Percentiles rank a stretch among this genome's conserved stretches.
phyloP scores from a whole-genome alignment of 2,888 invertebrate species.

The Drosophila atripex region DNA sequence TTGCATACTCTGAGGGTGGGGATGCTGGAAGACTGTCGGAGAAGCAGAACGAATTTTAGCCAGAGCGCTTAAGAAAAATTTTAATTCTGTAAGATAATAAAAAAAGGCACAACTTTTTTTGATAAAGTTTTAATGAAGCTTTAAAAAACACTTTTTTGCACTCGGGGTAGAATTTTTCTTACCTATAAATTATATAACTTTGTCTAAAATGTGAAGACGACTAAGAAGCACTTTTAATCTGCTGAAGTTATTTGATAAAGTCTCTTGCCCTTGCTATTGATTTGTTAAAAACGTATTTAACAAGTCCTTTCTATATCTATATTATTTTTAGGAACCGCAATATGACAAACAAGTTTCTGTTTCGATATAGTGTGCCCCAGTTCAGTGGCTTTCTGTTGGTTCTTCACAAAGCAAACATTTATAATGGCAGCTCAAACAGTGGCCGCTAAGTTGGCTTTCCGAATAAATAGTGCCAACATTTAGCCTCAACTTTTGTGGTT shows the following conservation, averaged over 20 bases:
- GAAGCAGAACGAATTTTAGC: conserved; percentile 1
- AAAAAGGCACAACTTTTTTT: neutral
- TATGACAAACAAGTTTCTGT: neutral
- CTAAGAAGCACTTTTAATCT: neutral
- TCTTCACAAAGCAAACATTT: conserved; percentile 29
- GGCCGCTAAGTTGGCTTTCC: conserved; percentile 11
- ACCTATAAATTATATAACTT: neutral
- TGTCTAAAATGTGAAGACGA: neutral
- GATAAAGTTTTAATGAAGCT: conserved; percentile 16
- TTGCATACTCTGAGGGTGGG: conserved; percentile 5
- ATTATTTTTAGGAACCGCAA: neutral
- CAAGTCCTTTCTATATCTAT: neutral
- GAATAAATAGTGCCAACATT: conserved; percentile 20
- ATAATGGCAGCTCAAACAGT: conserved; percentile 26
- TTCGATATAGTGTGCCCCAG: neutral
- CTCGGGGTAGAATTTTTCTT: neutral
- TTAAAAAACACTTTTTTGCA: neutral
- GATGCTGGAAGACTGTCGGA: neutral
- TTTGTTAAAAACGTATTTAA: neutral
- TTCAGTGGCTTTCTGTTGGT: conserved; percentile 14
- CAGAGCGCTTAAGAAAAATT: conserved; percentile 15
- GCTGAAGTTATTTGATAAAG: too few relatives aligned
- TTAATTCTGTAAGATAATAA: conserved; percentile 9
- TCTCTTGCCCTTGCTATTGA: neutral
- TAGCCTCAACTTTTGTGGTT: conserved; percentile 36